These are phyloP conservation scores for Trinorchestia longiramus DNA, from an alignment of 1,140 invertebrate species.

Conservation along the genomic window DNA sequence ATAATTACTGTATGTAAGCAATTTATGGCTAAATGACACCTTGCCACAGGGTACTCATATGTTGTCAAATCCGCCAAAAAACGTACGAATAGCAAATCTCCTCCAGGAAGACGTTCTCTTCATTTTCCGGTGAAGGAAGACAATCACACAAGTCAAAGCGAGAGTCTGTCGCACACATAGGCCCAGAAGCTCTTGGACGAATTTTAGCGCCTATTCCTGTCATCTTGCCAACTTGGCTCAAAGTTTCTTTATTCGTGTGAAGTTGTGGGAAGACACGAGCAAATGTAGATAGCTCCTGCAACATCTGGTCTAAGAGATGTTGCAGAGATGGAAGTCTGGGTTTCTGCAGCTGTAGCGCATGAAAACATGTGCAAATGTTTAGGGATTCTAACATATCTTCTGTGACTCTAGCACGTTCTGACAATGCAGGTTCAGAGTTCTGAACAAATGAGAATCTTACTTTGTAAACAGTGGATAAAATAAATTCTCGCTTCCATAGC, in stretches of 20 bases:
- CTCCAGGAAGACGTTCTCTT: background rate
- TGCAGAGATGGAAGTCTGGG: background rate
- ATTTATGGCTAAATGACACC: background rate
- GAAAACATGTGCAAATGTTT: background rate
- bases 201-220: conserved; percentile 49
- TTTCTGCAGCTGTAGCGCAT: conserved; percentile 1
- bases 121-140: background rate
- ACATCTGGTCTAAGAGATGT: conserved; percentile 37
- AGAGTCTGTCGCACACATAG: background rate
- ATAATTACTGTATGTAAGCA: background rate
- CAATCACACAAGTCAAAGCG: background rate
- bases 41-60: background rate
- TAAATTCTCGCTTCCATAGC: background rate
- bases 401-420: background rate
- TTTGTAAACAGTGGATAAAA: background rate
- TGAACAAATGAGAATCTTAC: background rate
- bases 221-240: conserved; percentile 39
- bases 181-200: background rate
- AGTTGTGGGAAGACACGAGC: conserved; percentile 37
- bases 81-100: background rate
- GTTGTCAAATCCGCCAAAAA: background rate
- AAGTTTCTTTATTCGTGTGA: conserved; percentile 53
- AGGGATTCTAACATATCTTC: background rate
- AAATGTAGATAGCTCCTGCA: conserved; percentile 51
- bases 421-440: background rate